Evolutionary conservation across 2,797 vertebrate species (phyloP).

Genomic region (Microcaecilia unicolor): DNA sequence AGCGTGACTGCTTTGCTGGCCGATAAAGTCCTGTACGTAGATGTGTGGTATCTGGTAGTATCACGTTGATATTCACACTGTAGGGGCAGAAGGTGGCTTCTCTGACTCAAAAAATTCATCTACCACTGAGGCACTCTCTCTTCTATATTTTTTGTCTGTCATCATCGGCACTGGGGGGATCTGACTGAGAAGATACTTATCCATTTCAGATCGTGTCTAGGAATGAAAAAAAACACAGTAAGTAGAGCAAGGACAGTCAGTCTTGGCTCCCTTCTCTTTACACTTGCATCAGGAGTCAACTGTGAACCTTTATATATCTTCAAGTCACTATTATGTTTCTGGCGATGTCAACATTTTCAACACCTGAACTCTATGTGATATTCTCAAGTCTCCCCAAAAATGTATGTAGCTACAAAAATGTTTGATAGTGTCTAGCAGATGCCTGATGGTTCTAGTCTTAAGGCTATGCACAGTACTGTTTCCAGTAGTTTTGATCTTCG

Average conservation of each 20-base stretch:
- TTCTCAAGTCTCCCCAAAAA: too few species aligned
- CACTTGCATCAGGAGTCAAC: background rate
- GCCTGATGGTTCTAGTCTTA: too few species aligned
- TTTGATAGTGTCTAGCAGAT: too few species aligned
- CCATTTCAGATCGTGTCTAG: constrained; percentile 67
- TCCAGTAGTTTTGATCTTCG: too few species aligned
- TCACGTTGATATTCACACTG: constrained; percentile 85
- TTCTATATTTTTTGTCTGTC: constrained; percentile 72
- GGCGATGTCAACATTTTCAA: background rate
- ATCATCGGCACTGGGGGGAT: constrained; percentile 21
- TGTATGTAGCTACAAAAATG: too few species aligned
- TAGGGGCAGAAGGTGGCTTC: constrained; percentile 60
- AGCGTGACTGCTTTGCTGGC: constrained; percentile 21
- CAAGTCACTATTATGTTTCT: background rate
- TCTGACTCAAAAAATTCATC: constrained; percentile 83
- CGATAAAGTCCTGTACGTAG: constrained; percentile 80
- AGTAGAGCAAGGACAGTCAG: accelerated
- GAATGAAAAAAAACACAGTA: background rate
- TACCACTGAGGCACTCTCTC: constrained; percentile 81
- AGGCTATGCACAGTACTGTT: too few species aligned
- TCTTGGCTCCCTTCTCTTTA: accelerated
- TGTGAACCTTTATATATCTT: accelerated
- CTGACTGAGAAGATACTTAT: constrained; percentile 69
- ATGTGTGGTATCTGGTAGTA: constrained; percentile 76
- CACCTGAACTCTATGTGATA: background rate